Evolutionary conservation across 1,140 invertebrate species (phyloP).

Genomic region (Mamestra configurata): DNA sequence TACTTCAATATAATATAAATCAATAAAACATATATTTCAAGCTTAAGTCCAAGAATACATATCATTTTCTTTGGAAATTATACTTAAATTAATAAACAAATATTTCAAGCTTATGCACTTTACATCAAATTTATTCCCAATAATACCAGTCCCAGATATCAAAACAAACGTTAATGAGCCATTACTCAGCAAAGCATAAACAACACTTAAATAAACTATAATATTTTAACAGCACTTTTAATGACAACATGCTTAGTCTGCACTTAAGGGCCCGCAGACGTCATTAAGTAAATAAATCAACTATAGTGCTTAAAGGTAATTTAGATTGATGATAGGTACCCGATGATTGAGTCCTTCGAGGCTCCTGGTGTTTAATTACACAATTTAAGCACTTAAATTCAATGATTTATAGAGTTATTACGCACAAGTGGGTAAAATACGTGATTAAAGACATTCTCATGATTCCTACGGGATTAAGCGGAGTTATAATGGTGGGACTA

Average conservation of each 20-base stretch:
- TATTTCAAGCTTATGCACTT: too few species aligned
- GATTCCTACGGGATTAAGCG: neutral
- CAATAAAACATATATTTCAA: too few species aligned
- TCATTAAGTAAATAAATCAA: conserved; percentile 52
- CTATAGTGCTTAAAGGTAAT: conserved; percentile 47
- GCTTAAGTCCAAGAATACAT: too few species aligned
- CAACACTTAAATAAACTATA: conserved; percentile 42
- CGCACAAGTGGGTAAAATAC: neutral
- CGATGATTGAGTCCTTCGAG: conserved; percentile 45
- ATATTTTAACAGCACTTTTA: conserved; percentile 59
- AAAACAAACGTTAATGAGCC: conserved; percentile 34
- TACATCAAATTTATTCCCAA: neutral
- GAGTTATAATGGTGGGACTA: neutral
- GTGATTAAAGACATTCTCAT: conserved; percentile 8
- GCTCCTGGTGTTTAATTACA: conserved; percentile 47
- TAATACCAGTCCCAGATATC: neutral
- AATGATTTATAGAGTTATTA: conserved; percentile 36
- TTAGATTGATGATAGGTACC: conserved; percentile 50
- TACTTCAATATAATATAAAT: too few species aligned
- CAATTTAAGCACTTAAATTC: conserved; percentile 34
- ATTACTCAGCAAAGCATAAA: conserved; percentile 11
- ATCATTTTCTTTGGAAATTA: too few species aligned
- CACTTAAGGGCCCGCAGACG: conserved; percentile 32
- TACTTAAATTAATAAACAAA: too few species aligned
- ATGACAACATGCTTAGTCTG: conserved; percentile 64